Evolutionary conservation across 92 coral and sea anemone genomes (phyloP).

Genomic region (Paramuricea clavata): DNA sequence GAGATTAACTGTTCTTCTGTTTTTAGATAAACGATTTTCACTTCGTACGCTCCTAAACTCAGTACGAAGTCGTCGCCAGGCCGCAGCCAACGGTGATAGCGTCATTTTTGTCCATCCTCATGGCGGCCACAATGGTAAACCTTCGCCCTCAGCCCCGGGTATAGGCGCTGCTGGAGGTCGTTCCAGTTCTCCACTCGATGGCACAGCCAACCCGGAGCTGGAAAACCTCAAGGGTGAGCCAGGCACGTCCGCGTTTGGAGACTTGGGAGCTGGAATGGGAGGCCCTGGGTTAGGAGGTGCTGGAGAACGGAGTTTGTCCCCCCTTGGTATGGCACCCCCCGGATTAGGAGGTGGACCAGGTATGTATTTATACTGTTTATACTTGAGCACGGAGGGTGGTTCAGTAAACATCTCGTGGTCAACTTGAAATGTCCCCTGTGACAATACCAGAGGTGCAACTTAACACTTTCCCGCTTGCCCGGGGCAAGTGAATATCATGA

Average conservation of each 20-base stretch:
- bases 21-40: slow-evolving; percentile 21
- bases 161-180: slow-evolving; percentile 82
- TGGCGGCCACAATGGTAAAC: slow-evolving; percentile 64
- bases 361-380: neutral
- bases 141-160: slow-evolving; percentile 66
- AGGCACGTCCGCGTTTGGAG: slow-evolving; percentile 75
- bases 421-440: no score
- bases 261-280: slow-evolving; percentile 43
- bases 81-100: slow-evolving; percentile 90
- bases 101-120: slow-evolving; percentile 99
- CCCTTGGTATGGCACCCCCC: slow-evolving; percentile 24
- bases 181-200: slow-evolving; percentile 81
- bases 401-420: no score
- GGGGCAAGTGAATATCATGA: no score
- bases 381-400: neutral
- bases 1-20: neutral
- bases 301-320: slow-evolving; percentile 43
- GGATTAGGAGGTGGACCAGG: slow-evolving; percentile 26
- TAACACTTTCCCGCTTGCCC: no score
- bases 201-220: slow-evolving; percentile 70
- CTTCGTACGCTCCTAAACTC: slow-evolving; percentile 41
- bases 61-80: slow-evolving; percentile 33
- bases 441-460: no score
- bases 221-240: slow-evolving; percentile 86
- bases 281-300: slow-evolving; percentile 53